Conservation (phyloP, 1,140 invertebrate species). For the Melanaphis sacchari region DNA sequence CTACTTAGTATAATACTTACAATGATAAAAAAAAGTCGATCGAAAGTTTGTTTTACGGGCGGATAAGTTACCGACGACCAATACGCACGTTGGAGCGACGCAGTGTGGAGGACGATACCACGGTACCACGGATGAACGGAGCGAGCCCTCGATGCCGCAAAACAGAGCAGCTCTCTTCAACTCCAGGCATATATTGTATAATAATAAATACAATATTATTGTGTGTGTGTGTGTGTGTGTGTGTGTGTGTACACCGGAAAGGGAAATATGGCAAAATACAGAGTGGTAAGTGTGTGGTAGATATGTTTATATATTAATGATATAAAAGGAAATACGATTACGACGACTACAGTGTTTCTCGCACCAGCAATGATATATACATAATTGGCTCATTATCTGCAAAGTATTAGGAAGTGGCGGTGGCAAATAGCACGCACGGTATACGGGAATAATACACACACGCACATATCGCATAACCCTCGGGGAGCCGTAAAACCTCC, state of each 20-base stretch:
- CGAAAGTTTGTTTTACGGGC: constrained; percentile 36
- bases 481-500: constrained; percentile 43
- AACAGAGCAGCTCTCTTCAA: not conserved
- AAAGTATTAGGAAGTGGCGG: not conserved
- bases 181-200: not conserved
- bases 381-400: constrained; percentile 54
- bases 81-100: not conserved
- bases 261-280: not conserved
- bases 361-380: constrained; percentile 47
- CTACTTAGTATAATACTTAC: not conserved
- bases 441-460: not conserved
- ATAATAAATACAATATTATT: not conserved
- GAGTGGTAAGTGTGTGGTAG: not conserved
- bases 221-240: not conserved
- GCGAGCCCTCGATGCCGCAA: not conserved
- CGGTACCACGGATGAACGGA: not conserved
- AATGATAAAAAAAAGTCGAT: not conserved
- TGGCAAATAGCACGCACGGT: not conserved
- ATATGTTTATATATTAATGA: constrained; percentile 13
- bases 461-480: not conserved
- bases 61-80: not conserved
- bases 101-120: not conserved
- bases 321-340: constrained; percentile 17
- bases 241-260: not conserved
- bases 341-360: constrained; percentile 27